These are phyloP conservation scores for Clanis bilineata DNA, from an alignment of 2,888 invertebrate species.

Conservation along the genomic window DNA sequence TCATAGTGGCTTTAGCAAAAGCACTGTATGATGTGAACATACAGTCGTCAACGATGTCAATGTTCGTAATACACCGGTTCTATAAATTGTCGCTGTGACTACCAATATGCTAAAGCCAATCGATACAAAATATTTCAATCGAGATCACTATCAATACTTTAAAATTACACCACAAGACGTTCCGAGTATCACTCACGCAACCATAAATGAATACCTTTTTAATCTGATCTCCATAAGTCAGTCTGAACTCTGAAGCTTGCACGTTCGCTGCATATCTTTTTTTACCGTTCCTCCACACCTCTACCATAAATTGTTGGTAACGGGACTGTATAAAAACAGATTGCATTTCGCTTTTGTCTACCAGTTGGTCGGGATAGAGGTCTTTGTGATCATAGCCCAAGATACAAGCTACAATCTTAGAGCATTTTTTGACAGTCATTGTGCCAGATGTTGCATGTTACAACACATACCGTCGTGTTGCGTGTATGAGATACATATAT, in stretches of 20 bases:
- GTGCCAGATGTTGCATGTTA: background rate
- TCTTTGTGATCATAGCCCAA: background rate
- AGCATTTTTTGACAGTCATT: background rate
- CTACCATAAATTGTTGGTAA: slow-evolving; percentile 7
- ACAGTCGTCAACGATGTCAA: too few relatives aligned
- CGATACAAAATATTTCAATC: background rate
- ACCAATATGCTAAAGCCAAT: background rate
- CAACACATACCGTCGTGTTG: too few relatives aligned
- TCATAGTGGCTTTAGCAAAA: too few relatives aligned
- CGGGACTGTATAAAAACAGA: background rate
- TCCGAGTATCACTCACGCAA: background rate
- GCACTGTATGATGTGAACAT: too few relatives aligned
- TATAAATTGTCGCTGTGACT: background rate
- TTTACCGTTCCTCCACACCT: slow-evolving; percentile 11
- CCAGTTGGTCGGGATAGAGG: background rate
- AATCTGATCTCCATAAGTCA: slow-evolving; percentile 13
- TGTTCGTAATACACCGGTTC: too few relatives aligned
- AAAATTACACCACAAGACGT: background rate
- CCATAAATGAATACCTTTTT: slow-evolving; percentile 13
- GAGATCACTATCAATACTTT: background rate
- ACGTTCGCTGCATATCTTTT: background rate
- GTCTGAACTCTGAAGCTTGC: background rate
- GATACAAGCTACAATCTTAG: background rate
- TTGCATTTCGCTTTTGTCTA: slow-evolving; percentile 2
- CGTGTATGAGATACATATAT: background rate